Percentiles rank a stretch among this genome's conserved stretches.
These are phyloP conservation scores for Chelonia mydas DNA, from an alignment of 2,797 vertebrate species.

Conservation along the genomic window DNA sequence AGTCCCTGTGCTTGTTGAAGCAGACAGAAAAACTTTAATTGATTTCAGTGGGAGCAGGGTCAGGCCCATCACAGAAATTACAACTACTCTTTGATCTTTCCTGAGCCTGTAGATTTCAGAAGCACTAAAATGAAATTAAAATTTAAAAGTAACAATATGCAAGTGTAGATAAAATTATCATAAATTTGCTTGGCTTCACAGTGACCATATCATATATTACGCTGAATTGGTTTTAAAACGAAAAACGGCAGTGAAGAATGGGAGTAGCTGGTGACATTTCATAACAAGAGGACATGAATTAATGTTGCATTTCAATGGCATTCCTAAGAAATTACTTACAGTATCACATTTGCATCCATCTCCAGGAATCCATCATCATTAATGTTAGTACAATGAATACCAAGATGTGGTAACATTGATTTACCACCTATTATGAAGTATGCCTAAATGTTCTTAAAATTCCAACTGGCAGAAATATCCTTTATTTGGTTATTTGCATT, in stretches of 20 bases:
- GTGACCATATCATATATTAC: background rate
- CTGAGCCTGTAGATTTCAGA: background rate
- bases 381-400: constrained; percentile 17
- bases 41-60: constrained; percentile 60
- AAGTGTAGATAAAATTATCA: constrained; percentile 38
- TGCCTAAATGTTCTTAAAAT: constrained; percentile 14
- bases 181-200: background rate
- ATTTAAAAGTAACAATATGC: background rate
- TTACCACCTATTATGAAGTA: constrained; percentile 1
- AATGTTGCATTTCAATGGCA: constrained; percentile 32
- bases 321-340: constrained; percentile 14
- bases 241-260: constrained; percentile 45
- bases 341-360: constrained; percentile 26
- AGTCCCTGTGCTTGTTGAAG: constrained; percentile 42
- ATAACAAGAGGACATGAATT: constrained; percentile 46
- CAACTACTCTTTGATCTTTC: constrained; percentile 46
- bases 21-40: constrained; percentile 50
- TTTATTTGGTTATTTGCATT: constrained; percentile 5
- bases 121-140: background rate
- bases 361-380: constrained; percentile 31
- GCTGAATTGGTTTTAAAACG: background rate
- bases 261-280: constrained; percentile 47
- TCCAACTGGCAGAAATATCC: background rate
- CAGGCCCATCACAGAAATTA: background rate
- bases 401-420: background rate